Percentiles rank a stretch among this genome's conserved stretches.
Conservation (phyloP, 2,888 invertebrate genomes). For the Gymnosoma rotundatum region DNA sequence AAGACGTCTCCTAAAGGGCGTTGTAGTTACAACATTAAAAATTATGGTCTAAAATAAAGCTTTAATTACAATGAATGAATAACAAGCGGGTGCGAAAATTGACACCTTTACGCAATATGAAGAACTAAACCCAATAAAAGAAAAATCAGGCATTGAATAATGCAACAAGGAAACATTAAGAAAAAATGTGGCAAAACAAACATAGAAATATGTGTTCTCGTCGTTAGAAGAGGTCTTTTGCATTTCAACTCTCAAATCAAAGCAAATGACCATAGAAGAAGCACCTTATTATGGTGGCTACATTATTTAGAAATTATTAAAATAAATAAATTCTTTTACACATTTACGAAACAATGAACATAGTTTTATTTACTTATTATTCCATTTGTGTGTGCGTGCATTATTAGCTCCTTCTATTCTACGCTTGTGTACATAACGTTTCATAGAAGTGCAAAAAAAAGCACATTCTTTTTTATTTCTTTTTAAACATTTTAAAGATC, state of each 20-base stretch:
- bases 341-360: neutral
- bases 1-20: constrained; percentile 23
- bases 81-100: constrained; percentile 69
- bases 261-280: constrained; percentile 29
- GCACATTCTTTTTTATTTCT: too few species aligned
- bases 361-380: neutral
- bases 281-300: constrained; percentile 28
- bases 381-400: too few species aligned
- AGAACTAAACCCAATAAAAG: constrained; percentile 52
- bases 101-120: constrained; percentile 67
- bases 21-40: constrained; percentile 5
- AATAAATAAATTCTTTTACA: constrained; percentile 8
- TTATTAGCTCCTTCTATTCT: too few species aligned
- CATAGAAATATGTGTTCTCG: constrained; percentile 9
- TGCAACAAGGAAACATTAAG: constrained; percentile 49
- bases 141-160: constrained; percentile 20
- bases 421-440: too few species aligned
- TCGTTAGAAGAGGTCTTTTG: constrained; percentile 41
- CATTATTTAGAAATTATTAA: constrained; percentile 28
- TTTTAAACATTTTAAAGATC: too few species aligned
- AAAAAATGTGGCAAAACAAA: constrained; percentile 9
- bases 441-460: too few species aligned
- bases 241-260: constrained; percentile 40
- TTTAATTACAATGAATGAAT: constrained; percentile 63
- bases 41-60: neutral